phyloP scores from a whole-genome alignment of 2,797 vertebrate species.

The Clamator glandarius region DNA sequence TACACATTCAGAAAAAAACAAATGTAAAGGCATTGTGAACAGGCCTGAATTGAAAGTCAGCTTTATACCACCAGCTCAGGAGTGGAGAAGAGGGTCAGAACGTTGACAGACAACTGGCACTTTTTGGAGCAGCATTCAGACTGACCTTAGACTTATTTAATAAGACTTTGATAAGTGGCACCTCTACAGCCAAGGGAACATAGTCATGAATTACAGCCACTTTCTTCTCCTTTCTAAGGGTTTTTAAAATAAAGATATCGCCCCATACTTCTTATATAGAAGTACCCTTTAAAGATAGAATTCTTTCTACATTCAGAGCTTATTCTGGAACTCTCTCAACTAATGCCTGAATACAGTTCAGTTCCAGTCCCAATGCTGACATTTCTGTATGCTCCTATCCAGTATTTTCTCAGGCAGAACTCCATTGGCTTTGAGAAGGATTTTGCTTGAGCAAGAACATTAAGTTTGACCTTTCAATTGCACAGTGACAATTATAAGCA shows the following conservation, averaged over 20 bases:
- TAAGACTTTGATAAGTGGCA: neutral
- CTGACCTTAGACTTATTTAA: neutral
- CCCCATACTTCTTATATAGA: neutral
- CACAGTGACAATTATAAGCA: slow-evolving; percentile 58
- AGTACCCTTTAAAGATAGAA: neutral
- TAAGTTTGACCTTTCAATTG: slow-evolving; percentile 63
- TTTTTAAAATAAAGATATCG: neutral
- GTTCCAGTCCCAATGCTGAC: slow-evolving; percentile 48
- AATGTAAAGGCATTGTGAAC: neutral
- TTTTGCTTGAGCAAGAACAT: slow-evolving; percentile 50
- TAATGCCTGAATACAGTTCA: slow-evolving; percentile 37
- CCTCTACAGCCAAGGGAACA: neutral
- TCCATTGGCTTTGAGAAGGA: slow-evolving; percentile 56
- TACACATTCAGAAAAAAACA: neutral
- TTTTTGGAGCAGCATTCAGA: neutral
- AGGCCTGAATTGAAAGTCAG: neutral
- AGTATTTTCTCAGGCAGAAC: slow-evolving; percentile 68
- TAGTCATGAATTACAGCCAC: neutral
- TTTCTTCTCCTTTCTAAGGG: neutral
- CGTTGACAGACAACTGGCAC: neutral
- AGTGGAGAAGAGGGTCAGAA: neutral
- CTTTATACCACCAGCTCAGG: neutral
- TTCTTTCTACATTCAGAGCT: slow-evolving; percentile 5
- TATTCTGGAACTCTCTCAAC: slow-evolving; percentile 33
- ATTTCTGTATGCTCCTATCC: slow-evolving; percentile 41